Conservation (phyloP, 1,140 invertebrate genomes). For the Orchesella cincta region DNA sequence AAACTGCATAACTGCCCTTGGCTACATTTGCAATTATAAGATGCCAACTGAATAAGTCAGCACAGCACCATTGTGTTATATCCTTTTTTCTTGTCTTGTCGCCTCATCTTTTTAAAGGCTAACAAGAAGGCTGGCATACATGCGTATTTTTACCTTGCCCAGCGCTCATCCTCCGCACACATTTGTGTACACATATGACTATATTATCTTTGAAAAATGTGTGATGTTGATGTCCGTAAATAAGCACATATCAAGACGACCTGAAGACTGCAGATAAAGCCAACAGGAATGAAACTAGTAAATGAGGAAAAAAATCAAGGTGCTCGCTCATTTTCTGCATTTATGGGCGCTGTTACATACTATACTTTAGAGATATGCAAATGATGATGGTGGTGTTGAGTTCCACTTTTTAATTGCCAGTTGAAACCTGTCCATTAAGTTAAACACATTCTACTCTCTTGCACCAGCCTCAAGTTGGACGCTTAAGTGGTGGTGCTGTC, state of each 20-base stretch:
- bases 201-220: too few species aligned
- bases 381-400: background rate
- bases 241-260: too few species aligned
- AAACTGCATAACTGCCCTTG: background rate
- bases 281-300: too few species aligned
- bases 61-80: background rate
- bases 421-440: constrained; percentile 24
- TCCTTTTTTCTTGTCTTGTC: background rate
- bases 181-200: too few species aligned
- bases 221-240: too few species aligned
- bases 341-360: background rate
- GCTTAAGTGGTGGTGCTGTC: background rate
- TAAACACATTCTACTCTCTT: background rate
- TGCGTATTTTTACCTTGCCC: background rate
- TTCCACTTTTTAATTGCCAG: constrained; percentile 11
- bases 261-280: too few species aligned
- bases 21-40: constrained; percentile 1
- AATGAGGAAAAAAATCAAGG: background rate
- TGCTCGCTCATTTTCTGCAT: background rate
- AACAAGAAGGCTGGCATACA: too few species aligned
- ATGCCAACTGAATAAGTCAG: background rate
- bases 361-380: constrained; percentile 1
- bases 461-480: background rate
- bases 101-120: background rate
- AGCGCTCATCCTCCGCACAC: too few species aligned